Evolutionary conservation across 2,797 vertebrate species (phyloP).

Genomic region (Notolepis coatsorum): DNA sequence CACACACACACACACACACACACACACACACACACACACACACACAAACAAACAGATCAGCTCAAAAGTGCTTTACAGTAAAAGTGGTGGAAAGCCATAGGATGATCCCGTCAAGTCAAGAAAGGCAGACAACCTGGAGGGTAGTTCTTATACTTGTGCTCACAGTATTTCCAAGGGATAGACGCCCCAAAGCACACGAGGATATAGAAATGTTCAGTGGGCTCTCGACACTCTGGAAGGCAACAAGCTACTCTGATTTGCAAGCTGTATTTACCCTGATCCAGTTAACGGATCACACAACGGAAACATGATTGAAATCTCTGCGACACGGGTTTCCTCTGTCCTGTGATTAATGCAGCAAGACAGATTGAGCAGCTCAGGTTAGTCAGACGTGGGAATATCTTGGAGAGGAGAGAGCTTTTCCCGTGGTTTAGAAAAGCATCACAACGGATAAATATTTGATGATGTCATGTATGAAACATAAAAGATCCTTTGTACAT

Average conservation of each 20-base stretch:
- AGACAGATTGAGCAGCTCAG: conserved; percentile 2
- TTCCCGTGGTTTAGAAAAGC: conserved; percentile 28
- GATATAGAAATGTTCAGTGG: neutral
- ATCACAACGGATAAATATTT: conserved; percentile 60
- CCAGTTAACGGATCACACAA: neutral
- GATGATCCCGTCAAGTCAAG: conserved; percentile 7
- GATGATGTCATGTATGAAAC: conserved; percentile 56
- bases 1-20: too few species aligned
- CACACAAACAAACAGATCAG: too few species aligned
- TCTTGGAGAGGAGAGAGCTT: conserved; percentile 2
- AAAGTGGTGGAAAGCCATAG: too few species aligned
- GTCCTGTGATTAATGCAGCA: conserved; percentile 17
- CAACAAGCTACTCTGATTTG: neutral
- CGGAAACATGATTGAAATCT: neutral
- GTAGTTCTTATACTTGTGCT: neutral
- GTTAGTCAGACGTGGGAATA: conserved; percentile 40
- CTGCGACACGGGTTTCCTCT: neutral
- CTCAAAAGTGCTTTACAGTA: too few species aligned
- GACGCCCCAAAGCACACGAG: neutral
- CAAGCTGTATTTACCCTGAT: neutral
- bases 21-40: too few species aligned
- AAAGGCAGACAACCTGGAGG: too few species aligned
- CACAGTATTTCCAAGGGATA: neutral
- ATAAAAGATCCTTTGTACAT: conserved; percentile 59
- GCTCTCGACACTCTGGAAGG: neutral